A percentile compares a stretch with the other conserved stretches of the same genome.
Conservation (phyloP, 2,888 invertebrate species). For the Pterostichus madidus region DNA sequence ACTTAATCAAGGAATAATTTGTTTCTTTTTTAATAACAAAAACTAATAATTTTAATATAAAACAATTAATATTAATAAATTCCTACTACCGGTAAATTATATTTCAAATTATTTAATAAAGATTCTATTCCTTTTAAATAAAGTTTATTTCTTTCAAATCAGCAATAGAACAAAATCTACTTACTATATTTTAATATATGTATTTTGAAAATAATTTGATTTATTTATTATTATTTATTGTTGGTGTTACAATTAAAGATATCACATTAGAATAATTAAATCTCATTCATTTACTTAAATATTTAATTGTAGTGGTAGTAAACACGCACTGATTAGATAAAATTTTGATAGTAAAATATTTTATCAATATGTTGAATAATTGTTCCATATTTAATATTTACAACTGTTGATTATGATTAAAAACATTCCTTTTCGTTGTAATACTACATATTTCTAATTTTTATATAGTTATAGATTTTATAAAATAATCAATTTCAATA, state of each 20-base stretch:
- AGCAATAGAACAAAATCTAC: too few species aligned
- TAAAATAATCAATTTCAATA: too few species aligned
- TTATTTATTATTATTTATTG: slow-evolving; percentile 12
- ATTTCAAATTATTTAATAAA: too few species aligned
- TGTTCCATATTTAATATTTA: slow-evolving; percentile 42
- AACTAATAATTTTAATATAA: too few species aligned
- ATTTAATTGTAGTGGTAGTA: slow-evolving; percentile 41
- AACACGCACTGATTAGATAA: slow-evolving; percentile 40
- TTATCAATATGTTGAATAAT: slow-evolving; percentile 53
- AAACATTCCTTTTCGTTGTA: slow-evolving; percentile 25
- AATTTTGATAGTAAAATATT: slow-evolving; percentile 51
- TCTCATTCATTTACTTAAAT: slow-evolving; percentile 51
- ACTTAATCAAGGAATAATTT: too few species aligned
- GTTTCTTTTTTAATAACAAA: too few species aligned
- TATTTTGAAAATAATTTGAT: slow-evolving; percentile 2
- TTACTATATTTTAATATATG: too few species aligned
- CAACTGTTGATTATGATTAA: slow-evolving; percentile 35
- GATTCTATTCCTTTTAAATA: too few species aligned
- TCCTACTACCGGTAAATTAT: too few species aligned
- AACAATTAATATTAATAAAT: too few species aligned
- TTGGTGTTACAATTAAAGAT: not conserved
- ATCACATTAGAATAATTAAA: slow-evolving; percentile 15
- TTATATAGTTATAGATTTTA: not conserved
- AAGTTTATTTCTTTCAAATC: too few species aligned
- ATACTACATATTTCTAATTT: slow-evolving; percentile 23